These are phyloP conservation scores for Pedionomus torquatus DNA, from an alignment of 2,113 vertebrate species.

Conservation along the genomic window DNA sequence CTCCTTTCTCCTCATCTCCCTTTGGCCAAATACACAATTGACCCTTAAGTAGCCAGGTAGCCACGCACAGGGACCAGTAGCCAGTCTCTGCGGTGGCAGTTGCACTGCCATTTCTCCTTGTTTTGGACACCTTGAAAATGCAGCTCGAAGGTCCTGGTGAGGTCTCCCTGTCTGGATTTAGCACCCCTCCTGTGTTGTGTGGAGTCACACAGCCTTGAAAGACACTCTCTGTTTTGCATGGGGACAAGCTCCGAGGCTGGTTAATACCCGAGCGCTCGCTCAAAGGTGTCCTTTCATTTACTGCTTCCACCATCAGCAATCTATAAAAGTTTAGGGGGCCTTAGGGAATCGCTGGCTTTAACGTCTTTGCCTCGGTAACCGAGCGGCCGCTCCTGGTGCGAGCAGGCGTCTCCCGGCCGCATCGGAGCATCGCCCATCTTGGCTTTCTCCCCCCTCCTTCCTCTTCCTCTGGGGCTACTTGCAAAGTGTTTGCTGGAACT, in stretches of 20 bases:
- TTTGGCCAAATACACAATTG: neutral
- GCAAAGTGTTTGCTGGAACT: neutral
- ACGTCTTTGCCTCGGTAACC: neutral
- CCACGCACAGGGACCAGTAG: neutral
- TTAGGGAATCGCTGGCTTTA: slow-evolving; percentile 10
- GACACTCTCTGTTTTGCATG: neutral
- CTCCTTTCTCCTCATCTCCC: neutral
- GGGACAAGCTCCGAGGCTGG: neutral
- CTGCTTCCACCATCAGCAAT: slow-evolving; percentile 49
- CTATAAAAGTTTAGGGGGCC: slow-evolving; percentile 27
- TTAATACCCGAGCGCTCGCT: slow-evolving; percentile 51
- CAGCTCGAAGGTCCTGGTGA: neutral
- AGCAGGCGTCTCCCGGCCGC: neutral
- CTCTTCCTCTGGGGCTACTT: slow-evolving; percentile 35
- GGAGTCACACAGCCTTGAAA: neutral
- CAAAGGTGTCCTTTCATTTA: slow-evolving; percentile 64
- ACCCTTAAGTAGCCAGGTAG: neutral
- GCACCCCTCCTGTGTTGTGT: neutral
- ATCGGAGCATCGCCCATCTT: fast-evolving
- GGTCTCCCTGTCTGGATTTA: neutral
- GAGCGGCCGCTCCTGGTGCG: neutral
- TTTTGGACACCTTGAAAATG: neutral
- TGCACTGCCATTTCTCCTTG: neutral
- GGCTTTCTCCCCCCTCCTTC: neutral
- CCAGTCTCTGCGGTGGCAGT: neutral